Evolutionary conservation across 2,888 invertebrate species (phyloP), one percentile per base, ranked within the genome.

Genomic region (Euspilapteryx auroguttella): DNA sequence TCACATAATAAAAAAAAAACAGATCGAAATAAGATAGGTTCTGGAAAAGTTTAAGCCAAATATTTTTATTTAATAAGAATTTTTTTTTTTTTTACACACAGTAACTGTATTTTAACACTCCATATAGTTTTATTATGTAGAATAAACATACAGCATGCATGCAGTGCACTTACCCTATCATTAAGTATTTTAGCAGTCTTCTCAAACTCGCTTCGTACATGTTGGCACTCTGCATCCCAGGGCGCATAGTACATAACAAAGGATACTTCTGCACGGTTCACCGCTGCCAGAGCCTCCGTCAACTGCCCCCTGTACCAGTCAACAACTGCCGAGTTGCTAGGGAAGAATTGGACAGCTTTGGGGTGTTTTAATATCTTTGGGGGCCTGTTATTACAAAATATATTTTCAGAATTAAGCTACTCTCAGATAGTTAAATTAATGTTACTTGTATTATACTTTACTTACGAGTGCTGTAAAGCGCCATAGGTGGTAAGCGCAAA

Each of bases 171-270:
- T 58, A 91, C 89, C 61, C 86, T 80, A 38, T 85, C 79, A 47
- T 81, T 79, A 62, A 86, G 80, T 44, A 84, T 78, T 43, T 65
- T 65, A 2, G 92, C 89, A 30, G 87, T 85, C 40, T 76, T 79
- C 44, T 88, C 86, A 69, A 90, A 90, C 45, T 91, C 87, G 32
- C 78, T 63, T 29, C 86, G 76, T 0, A 87, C 82, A 47, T 79
- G 77, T 51, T 90, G 87, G 41, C 89, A 89, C 49, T 91, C 87
- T 0, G 92, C 88, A 75, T 93, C 92, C 95, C 95, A 96, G 0
- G 95, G 93, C 6, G 94, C 94, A 71, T 96, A 95, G 56, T 91
- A 94, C 86, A 94, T 91, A 13, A 94, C 82, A 61, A 95, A 85
- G 21, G 92, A 84, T 4, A 93, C 64, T 56, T 94, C 94, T 2